Percentiles rank a stretch among this genome's conserved stretches.
Evolutionary conservation across 2,888 invertebrate genomes (phyloP).

Genomic region (Fabriciana adippe): DNA sequence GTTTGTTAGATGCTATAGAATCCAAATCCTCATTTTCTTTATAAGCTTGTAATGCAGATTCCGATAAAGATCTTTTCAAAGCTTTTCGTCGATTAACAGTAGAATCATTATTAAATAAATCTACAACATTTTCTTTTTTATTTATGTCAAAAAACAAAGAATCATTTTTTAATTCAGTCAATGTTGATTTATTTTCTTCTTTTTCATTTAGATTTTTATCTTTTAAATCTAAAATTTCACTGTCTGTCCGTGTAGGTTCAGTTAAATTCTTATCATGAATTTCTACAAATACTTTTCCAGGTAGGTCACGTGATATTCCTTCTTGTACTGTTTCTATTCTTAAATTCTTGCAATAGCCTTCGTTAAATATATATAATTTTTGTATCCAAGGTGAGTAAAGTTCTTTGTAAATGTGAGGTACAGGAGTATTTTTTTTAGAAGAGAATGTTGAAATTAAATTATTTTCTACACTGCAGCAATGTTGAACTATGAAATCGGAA

Average conservation of each 20-base stretch:
- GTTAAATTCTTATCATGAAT: not conserved
- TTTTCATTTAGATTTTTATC: not conserved
- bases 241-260: not conserved
- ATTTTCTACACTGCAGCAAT: not conserved
- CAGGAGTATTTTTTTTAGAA: not conserved
- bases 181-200: not conserved
- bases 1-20: constrained; percentile 49
- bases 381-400: constrained; percentile 65
- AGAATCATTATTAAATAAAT: not conserved
- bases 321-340: constrained; percentile 19
- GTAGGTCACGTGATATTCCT: not conserved
- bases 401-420: constrained; percentile 51
- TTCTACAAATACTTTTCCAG: not conserved
- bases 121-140: not conserved
- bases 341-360: constrained; percentile 45
- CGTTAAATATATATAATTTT: constrained; percentile 56
- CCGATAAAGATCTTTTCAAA: constrained; percentile 70
- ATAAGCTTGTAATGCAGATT: constrained; percentile 59
- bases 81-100: constrained; percentile 35
- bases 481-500: not conserved
- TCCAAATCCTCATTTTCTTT: constrained; percentile 30
- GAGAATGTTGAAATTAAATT: not conserved
- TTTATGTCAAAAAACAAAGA: not conserved
- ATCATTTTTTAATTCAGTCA: not conserved
- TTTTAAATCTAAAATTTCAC: not conserved